A percentile compares a stretch with the other conserved stretches of the same genome.
phyloP scores from a whole-genome alignment of 2,797 vertebrate genomes.

The Loriculus beryllinus region DNA sequence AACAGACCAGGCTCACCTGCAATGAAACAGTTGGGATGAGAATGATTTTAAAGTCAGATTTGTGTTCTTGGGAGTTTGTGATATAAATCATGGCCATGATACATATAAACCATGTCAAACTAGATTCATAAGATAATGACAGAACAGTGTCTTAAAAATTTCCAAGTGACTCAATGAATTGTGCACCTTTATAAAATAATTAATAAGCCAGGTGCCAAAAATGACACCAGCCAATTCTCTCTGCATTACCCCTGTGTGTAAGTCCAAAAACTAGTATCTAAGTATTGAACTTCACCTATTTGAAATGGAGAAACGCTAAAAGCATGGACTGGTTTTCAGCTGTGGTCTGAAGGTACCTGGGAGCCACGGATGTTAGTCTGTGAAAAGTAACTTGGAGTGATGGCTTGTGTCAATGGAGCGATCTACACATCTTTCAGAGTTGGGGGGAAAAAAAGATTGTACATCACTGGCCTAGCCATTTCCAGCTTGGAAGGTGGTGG shows the following conservation, averaged over 20 bases:
- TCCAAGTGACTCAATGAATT: neutral
- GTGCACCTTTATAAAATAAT: neutral
- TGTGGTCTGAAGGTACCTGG: neutral
- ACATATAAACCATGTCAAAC: neutral
- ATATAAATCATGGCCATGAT: neutral
- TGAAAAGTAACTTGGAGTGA: neutral
- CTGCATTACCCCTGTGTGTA: neutral
- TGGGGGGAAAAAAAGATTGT: rapidly evolving
- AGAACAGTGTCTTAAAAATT: neutral
- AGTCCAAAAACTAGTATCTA: neutral
- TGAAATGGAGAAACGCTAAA: neutral
- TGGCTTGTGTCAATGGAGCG: neutral
- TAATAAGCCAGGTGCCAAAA: neutral
- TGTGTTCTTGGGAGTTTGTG: neutral
- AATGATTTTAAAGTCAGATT: neutral
- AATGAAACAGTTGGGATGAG: neutral
- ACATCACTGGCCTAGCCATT: too few relatives aligned
- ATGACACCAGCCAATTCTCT: neutral
- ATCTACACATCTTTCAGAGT: neutral
- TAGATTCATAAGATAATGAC: neutral
- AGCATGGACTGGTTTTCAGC: neutral
- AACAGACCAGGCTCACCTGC: neutral
- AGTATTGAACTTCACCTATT: neutral
- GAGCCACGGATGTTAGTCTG: neutral
- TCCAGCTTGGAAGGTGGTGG: neutral